A percentile compares a stretch with the other conserved stretches of the same genome.
These are phyloP conservation scores for Heliconius congener DNA, from an alignment of 1,140 invertebrate species.

Conservation along the genomic window DNA sequence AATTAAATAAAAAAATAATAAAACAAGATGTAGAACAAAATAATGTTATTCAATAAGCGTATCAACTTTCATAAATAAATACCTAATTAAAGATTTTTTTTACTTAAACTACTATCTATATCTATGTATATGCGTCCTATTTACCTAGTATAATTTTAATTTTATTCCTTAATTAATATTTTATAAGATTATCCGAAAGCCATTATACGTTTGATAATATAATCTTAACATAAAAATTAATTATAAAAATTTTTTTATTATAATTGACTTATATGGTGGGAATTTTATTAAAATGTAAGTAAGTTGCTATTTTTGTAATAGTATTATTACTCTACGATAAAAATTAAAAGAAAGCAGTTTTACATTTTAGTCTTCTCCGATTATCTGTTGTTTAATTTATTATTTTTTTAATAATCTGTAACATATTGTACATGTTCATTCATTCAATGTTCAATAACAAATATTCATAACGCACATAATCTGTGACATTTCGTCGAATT, in stretches of 20 bases:
- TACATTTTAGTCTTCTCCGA: not conserved
- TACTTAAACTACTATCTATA: too few species aligned
- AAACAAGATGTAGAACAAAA: too few species aligned
- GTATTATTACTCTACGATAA: not conserved
- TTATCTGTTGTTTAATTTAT: not conserved
- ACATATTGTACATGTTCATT: not conserved
- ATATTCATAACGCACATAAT: conserved; percentile 7
- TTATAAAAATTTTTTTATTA: not conserved
- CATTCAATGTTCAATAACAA: not conserved
- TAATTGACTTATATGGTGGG: not conserved
- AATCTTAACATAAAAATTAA: too few species aligned
- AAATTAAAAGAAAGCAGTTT: not conserved
- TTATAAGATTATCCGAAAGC: too few species aligned
- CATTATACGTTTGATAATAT: too few species aligned
- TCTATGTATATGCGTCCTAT: too few species aligned
- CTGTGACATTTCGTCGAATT: conserved; percentile 21
- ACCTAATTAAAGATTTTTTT: too few species aligned
- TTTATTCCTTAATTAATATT: too few species aligned
- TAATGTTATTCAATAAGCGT: too few species aligned
- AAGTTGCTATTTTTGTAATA: not conserved
- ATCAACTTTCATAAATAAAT: too few species aligned
- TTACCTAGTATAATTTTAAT: too few species aligned
- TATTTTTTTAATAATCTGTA: not conserved
- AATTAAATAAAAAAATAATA: too few species aligned
- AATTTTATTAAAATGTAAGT: not conserved